phyloP scores from a whole-genome alignment of 2,888 invertebrate genomes.

The Drosophila meridionalis region DNA sequence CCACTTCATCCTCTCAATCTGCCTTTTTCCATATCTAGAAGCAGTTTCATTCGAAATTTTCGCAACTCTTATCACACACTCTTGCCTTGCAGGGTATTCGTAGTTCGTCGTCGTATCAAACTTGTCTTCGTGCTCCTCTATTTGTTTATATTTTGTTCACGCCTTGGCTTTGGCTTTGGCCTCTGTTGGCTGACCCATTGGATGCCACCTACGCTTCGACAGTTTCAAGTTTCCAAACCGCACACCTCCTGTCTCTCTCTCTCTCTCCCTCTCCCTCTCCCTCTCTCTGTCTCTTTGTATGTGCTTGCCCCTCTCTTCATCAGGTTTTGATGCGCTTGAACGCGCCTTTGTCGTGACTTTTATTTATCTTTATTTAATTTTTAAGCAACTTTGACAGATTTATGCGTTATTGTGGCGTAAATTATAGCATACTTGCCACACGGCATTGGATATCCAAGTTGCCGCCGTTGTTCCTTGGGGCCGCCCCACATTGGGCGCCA shows the following conservation, averaged over 20 bases:
- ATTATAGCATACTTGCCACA: slow-evolving; percentile 65
- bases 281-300: not conserved
- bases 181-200: slow-evolving; percentile 10
- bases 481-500: slow-evolving; percentile 26
- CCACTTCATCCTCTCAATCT: too few relatives aligned
- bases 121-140: slow-evolving; percentile 22
- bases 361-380: slow-evolving; percentile 78
- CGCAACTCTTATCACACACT: not conserved
- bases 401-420: slow-evolving; percentile 76
- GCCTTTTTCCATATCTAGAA: too few relatives aligned
- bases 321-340: slow-evolving; percentile 64
- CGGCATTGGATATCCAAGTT: slow-evolving; percentile 28
- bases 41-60: too few relatives aligned
- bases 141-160: slow-evolving; percentile 56
- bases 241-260: not conserved
- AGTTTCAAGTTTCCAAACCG: slow-evolving; percentile 44
- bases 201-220: slow-evolving; percentile 25
- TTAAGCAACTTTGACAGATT: slow-evolving; percentile 77
- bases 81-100: not conserved
- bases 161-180: slow-evolving; percentile 28
- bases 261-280: not conserved
- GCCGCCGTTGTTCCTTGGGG: slow-evolving; percentile 5
- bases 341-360: slow-evolving; percentile 68
- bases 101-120: not conserved
- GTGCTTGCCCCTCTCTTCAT: slow-evolving; percentile 13